Evolutionary conservation across 2,888 invertebrate species (phyloP), one percentile per base, ranked within the genome.

Genomic region (Dryadula phaetusa): DNA sequence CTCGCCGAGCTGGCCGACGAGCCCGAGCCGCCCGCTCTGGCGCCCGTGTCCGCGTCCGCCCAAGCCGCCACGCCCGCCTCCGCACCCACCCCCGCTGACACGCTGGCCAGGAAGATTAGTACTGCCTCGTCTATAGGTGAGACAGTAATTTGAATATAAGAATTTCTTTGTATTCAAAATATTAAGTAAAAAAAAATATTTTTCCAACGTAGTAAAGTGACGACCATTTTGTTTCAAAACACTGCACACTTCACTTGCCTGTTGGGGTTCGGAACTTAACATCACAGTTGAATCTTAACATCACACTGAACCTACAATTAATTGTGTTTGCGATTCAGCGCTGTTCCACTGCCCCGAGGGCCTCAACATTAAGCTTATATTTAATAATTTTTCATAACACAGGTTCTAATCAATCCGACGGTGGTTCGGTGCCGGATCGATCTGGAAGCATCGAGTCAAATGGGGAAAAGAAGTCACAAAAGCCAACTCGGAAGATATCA

Each of bases 401-500:
- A 44, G 92, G 92, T 82, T 92, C 92, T 25, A 92, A 89, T 78
- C 92, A 92, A 78, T 92, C 92, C 0, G 92, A 92, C 74, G 90
- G 91, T 67, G 90, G 90, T 62, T 85, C 91, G 6, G 69, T 80
- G 58, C 82, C 86, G 34, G 91, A 91, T 5, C 86, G 90, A 0
- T 84, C 90, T 3, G 89, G 87, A 70, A 88, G 88, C 77, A 74
- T 83, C 2, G 92, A 91, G 69, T 89, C 90, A 2, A 86, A 85
- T 75, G 87, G 88, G 69, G 88, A 87, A 40, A 87, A 86, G 67
- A 92, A 92, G 68, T 85, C 88, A 18, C 86, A 93, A 8, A 94
- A 94, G 75, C 94, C 94, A 56, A 93, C 93, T 46, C 91, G 96
- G 68, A 97, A 97, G 83, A 96, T 97, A 76, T 97, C 97, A 34